Conservation (phyloP, 2,888 invertebrate species). For the Sipha maydis region DNA sequence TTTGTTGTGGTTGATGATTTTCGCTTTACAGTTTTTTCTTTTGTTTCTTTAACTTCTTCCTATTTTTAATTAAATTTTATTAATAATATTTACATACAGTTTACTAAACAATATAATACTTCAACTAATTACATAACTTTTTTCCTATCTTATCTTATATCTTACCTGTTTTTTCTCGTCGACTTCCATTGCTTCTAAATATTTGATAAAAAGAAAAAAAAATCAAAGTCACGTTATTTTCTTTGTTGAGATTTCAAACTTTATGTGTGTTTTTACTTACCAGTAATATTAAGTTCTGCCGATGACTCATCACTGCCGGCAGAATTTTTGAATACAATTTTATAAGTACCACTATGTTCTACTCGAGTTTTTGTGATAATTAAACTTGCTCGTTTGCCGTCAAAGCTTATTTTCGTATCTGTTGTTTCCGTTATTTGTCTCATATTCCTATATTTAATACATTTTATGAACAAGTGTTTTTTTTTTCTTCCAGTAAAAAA, state of each 20-base stretch:
- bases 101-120: not conserved
- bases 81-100: not conserved
- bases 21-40: slow-evolving; percentile 53
- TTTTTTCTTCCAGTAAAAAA: not conserved
- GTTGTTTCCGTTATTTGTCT: slow-evolving; percentile 70
- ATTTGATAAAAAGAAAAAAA: not conserved
- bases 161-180: slow-evolving; percentile 66
- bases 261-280: not conserved
- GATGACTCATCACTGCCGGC: slow-evolving; percentile 89
- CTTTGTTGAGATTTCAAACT: not conserved
- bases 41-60: slow-evolving; percentile 48
- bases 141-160: slow-evolving; percentile 64
- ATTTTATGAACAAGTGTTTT: not conserved
- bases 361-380: slow-evolving; percentile 80
- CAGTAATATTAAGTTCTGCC: slow-evolving; percentile 71
- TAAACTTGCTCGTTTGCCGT: slow-evolving; percentile 83
- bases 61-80: not conserved
- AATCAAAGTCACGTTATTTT: not conserved
- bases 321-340: slow-evolving; percentile 88
- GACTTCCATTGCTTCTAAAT: slow-evolving; percentile 67
- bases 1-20: slow-evolving; percentile 51
- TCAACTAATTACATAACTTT: not conserved
- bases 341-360: slow-evolving; percentile 83
- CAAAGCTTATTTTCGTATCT: slow-evolving; percentile 82
- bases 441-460: slow-evolving; percentile 64